phyloP scores from a whole-genome alignment of 2,113 vertebrate genomes.

The Nycticryphes semicollaris region DNA sequence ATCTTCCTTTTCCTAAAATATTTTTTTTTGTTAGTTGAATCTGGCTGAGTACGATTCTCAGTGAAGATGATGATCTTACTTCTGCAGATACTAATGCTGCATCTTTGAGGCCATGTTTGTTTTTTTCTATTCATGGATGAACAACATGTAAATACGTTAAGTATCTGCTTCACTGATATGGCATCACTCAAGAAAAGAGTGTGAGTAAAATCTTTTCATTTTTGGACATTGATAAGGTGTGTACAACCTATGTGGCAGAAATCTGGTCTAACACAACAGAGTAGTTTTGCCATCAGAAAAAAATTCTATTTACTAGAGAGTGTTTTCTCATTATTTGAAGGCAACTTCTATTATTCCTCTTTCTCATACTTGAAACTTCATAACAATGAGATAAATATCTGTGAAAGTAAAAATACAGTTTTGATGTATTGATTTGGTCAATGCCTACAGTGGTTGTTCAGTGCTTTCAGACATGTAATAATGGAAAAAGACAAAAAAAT shows the following conservation, averaged over 20 bases:
- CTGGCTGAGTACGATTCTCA: not conserved
- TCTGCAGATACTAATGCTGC: not conserved
- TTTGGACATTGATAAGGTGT: not conserved
- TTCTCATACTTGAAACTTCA: not conserved
- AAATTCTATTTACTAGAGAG: not conserved
- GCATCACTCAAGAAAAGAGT: not conserved
- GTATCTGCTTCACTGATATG: not conserved
- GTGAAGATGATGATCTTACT: not conserved
- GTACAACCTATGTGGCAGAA: not conserved
- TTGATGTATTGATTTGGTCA: not conserved
- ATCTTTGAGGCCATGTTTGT: not conserved
- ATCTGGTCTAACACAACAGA: not conserved
- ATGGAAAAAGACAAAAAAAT: not conserved
- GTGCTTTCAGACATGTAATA: not conserved
- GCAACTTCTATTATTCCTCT: not conserved
- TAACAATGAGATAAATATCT: not conserved
- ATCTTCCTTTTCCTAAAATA: not conserved
- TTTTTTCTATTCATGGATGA: not conserved
- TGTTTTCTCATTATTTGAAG: not conserved
- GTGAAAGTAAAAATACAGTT: not conserved
- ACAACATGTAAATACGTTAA: not conserved
- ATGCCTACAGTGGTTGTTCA: not conserved
- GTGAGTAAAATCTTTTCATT: not conserved
- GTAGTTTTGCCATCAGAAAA: not conserved
- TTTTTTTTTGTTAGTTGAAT: not conserved